Evolutionary conservation across 2,113 vertebrate species (phyloP).

Genomic region (Bagarius yarrelli): DNA sequence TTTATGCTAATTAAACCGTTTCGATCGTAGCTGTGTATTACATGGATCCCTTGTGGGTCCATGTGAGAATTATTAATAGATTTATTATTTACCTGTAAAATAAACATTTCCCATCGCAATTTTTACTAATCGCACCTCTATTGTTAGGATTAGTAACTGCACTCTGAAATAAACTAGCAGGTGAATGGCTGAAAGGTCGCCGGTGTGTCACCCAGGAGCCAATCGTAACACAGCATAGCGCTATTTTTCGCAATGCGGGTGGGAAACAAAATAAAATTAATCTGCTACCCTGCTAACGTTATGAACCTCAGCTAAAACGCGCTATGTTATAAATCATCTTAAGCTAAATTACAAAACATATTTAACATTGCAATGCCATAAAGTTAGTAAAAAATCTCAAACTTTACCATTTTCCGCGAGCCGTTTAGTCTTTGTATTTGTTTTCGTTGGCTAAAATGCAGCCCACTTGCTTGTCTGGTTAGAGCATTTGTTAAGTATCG

Average conservation of each 20-base stretch:
- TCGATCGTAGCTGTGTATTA: too few relatives aligned
- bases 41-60: too few relatives aligned
- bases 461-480: background rate
- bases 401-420: constrained; percentile 3
- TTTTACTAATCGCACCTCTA: background rate
- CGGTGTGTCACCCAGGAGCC: background rate
- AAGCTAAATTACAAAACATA: background rate
- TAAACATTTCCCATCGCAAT: background rate
- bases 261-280: background rate
- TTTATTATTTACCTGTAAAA: background rate
- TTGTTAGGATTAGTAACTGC: background rate
- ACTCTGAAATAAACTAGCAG: background rate
- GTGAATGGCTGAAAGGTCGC: background rate
- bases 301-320: background rate
- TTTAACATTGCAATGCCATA: background rate
- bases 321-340: background rate
- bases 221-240: background rate
- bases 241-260: background rate
- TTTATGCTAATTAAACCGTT: background rate
- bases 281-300: background rate
- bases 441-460: background rate
- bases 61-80: background rate
- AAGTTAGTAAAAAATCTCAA: background rate
- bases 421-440: background rate
- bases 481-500: constrained; percentile 8